Evolutionary conservation across 2,113 vertebrate genomes (phyloP), one percentile per base, ranked within the genome.

Genomic region (Syngnathoides biaculeatus): DNA sequence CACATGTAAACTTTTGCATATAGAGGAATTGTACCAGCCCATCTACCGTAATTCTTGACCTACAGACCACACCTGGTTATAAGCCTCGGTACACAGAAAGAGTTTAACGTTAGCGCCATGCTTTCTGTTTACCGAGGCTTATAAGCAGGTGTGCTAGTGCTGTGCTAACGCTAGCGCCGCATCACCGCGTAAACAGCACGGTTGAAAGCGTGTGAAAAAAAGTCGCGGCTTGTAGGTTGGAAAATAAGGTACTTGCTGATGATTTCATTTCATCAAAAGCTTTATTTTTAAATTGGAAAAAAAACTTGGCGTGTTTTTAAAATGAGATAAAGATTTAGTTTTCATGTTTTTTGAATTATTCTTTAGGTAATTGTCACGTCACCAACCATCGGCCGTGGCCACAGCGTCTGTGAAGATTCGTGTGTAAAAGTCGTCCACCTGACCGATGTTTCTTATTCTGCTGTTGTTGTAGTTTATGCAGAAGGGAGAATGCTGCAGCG

Each of bases 221-320:
- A n/a, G n/a, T n/a, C n/a, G n/a, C n/a, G n/a, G n/a, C n/a, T n/a
- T n/a, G n/a, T n/a, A n/a, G n/a, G n/a, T n/a, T n/a, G n/a, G n/a
- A n/a, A n/a, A n/a, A n/a, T n/a, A n/a, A n/a, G n/a, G n/a, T n/a
- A n/a, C 76, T 76, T 78, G 73, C 69, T 63, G 55, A 85, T 82
- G 73, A 81, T 78, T 77, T 79, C 24, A 62, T n/a, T 75, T 73
- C 6, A 62, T 82, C 53, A 79, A 60, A 22, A 59, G 40, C 35
- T 69, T 30, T 42, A 47, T 69, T 76, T 65, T 79, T 79, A 8
- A 15, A 76, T 30, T 10, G 62, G 19, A 74, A 65, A 48, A 48
- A 64, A 80, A 69, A 55, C 42, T 72, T 68, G 58, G 39, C 67
- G 52, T 72, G 14, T 59, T 45, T 22, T 40, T 57, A 42, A 77